Evolutionary conservation across 1,140 invertebrate species (phyloP).

Genomic region (Drosophila virilis): DNA sequence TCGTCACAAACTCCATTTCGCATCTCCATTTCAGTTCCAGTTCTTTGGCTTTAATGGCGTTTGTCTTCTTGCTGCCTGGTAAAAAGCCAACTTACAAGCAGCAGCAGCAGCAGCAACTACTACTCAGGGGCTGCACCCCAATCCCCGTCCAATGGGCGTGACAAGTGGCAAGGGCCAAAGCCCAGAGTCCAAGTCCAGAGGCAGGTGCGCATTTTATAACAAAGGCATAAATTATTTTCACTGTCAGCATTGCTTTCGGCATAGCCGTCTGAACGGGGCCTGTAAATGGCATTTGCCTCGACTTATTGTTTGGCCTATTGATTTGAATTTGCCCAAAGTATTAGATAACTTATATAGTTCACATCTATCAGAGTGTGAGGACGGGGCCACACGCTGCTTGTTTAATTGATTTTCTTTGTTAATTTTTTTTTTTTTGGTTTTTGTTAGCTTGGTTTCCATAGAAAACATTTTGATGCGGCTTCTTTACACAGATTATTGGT

Average conservation of each 20-base stretch:
- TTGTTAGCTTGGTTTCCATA: slow-evolving; percentile 26
- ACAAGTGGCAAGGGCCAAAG: slow-evolving; percentile 29
- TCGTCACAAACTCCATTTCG: not conserved
- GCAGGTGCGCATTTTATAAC: slow-evolving; percentile 74
- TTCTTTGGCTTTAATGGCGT: slow-evolving; percentile 59
- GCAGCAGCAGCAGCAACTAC: slow-evolving; percentile 11
- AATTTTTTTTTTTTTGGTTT: not conserved
- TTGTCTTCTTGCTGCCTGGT: slow-evolving; percentile 51
- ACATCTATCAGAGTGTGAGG: not conserved
- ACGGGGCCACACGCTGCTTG: not conserved
- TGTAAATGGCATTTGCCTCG: slow-evolving; percentile 57
- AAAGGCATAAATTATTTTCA: slow-evolving; percentile 81
- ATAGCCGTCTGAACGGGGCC: slow-evolving; percentile 14
- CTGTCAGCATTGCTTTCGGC: slow-evolving; percentile 75
- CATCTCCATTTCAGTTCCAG: slow-evolving; percentile 44
- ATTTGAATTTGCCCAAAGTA: slow-evolving; percentile 70
- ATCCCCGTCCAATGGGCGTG: slow-evolving; percentile 30
- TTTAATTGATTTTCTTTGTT: slow-evolving; percentile 32
- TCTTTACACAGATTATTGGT: slow-evolving; percentile 35
- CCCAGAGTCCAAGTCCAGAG: slow-evolving; percentile 4
- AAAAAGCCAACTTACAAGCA: slow-evolving; percentile 47
- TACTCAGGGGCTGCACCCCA: slow-evolving; percentile 21
- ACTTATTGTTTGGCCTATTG: slow-evolving; percentile 79
- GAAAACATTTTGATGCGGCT: slow-evolving; percentile 29
- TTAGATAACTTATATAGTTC: slow-evolving; percentile 65